These are phyloP conservation scores for Bombus haemorrhoidalis DNA, from an alignment of 1,140 invertebrate genomes.

Conservation along the genomic window DNA sequence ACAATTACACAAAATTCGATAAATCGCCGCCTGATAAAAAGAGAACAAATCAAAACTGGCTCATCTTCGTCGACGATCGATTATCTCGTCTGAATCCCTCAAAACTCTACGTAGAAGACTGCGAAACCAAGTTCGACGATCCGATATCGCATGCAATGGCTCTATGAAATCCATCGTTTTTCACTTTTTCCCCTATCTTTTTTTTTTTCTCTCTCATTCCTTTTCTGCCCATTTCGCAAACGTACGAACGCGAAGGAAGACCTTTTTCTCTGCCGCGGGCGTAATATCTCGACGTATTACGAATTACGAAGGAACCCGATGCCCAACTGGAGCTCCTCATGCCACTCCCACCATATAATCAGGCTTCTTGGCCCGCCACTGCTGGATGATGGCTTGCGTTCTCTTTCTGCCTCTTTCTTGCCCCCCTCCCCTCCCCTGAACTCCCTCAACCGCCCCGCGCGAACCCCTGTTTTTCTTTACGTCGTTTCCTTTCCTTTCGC, in stretches of 20 bases:
- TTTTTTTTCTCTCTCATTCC: too few species aligned
- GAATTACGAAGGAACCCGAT: conserved; percentile 50
- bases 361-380: conserved; percentile 51
- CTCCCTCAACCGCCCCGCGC: background rate
- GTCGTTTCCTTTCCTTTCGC: conserved; percentile 58
- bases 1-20: background rate
- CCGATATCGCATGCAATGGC: background rate
- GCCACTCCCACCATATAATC: conserved; percentile 57
- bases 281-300: conserved; percentile 41
- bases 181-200: background rate
- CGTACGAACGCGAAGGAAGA: background rate
- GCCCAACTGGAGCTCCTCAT: conserved; percentile 48
- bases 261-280: conserved; percentile 26
- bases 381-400: conserved; percentile 54
- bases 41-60: background rate
- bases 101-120: background rate
- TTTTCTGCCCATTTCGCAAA: background rate
- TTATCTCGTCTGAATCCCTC: background rate
- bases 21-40: background rate
- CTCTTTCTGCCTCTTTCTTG: conserved; percentile 18
- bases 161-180: conserved; percentile 19
- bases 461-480: conserved; percentile 35
- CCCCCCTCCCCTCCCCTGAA: background rate
- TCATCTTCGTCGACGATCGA: background rate
- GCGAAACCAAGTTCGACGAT: too few species aligned